Base-by-base conservation (phyloP, 1,140 invertebrate genomes). In the Drosophila grimshawi region DNA sequence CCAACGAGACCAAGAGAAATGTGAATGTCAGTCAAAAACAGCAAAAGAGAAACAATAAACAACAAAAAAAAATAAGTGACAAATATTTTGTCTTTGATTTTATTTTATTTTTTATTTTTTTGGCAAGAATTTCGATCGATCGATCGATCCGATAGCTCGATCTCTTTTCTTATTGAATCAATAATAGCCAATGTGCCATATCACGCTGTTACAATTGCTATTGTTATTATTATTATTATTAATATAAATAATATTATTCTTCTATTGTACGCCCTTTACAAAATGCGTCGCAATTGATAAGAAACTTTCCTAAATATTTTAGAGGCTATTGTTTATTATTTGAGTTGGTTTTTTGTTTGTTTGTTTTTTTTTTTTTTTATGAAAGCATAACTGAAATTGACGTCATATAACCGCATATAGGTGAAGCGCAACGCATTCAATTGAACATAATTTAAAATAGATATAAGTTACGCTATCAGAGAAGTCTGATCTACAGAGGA, bases 361-460 rank as follows among this genome's bases (percentile, higher is more conserved):
- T 11, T 29, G 3, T 45, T 29, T n/a, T 11, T 55, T 27, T 60
- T 59, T 41, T 71, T 65, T 8, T 52, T 63, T 53, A 53, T 55
- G 65, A 43, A 52, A 48, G 6, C 41, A 48, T 35, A 61, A 61
- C 45, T 48, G 33, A 81, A 79, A 86, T 86, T 86, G 82, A 86
- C 82, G 82, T 86, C 83, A 88, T 86, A 72, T 51, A 72, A 59
- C 53, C 46, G 52, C 68, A 68, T 61, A 69, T 62, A 86, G 82
- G 85, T 88, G 82, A 86, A 83, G 76, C 85, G 83, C 27, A 69
- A 62, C 72, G 72, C 76, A 82, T 64, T 86, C 78, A 86, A 86
- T 86, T 86, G 82, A 88, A 88, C 80, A 80, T 86, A 76, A 86
- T 86, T 86, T 86, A 86, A 86, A 86, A 88, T 77, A 86, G 82